Conservation (phyloP, 2,797 vertebrate species). For the Cuniculus paca region DNA sequence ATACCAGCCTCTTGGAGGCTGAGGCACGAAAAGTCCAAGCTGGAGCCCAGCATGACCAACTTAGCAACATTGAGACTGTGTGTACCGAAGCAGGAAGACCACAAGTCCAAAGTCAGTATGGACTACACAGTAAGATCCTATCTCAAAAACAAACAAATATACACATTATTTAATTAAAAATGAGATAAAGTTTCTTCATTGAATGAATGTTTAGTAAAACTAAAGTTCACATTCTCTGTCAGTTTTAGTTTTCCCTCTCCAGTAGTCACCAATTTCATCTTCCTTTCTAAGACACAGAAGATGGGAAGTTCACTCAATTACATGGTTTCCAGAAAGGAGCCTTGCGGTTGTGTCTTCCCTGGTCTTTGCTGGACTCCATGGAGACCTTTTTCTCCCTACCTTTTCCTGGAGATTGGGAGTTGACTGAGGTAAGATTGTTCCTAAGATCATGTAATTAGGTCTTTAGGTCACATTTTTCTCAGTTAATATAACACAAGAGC, state of each 20-base stretch:
- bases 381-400: not conserved
- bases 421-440: not conserved
- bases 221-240: not conserved
- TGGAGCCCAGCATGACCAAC: not conserved
- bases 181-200: not conserved
- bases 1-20: not conserved
- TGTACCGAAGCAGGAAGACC: not conserved
- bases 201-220: conserved; percentile 7
- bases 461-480: not conserved
- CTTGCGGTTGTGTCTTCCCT: not conserved
- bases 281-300: not conserved
- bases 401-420: not conserved
- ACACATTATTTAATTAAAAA: not conserved
- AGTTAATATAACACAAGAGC: not conserved
- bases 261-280: not conserved
- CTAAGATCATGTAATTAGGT: not conserved
- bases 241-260: not conserved
- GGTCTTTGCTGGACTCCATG: not conserved
- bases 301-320: not conserved
- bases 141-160: not conserved
- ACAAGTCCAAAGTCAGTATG: not conserved
- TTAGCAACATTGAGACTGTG: not conserved
- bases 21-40: not conserved
- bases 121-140: not conserved
- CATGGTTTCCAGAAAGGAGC: not conserved